Conservation (phyloP, 2,113 vertebrate species). For the Amazona guildingii region DNA sequence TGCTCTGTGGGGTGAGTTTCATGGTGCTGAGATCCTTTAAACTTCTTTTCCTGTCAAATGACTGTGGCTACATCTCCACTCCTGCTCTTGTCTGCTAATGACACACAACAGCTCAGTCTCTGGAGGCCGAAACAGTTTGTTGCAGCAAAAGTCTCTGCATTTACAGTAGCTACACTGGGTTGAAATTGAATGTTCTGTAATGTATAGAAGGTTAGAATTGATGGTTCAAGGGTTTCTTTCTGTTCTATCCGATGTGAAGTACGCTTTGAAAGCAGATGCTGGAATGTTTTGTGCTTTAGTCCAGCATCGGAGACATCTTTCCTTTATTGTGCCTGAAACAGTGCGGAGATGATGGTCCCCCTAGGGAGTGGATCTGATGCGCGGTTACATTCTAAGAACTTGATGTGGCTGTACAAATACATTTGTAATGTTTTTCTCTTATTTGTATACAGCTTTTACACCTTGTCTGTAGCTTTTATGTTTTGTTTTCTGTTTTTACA, state of each 20-base stretch:
- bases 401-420: background rate
- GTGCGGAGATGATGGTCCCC: background rate
- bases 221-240: background rate
- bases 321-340: background rate
- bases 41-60: background rate
- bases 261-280: background rate
- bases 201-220: background rate
- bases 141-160: background rate
- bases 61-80: background rate
- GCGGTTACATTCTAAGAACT: background rate
- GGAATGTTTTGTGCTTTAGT: background rate
- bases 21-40: background rate
- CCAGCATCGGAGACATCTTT: background rate
- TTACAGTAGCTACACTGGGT: background rate
- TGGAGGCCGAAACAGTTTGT: background rate
- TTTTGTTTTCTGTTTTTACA: slow-evolving; percentile 60
- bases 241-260: background rate
- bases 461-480: background rate
- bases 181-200: background rate
- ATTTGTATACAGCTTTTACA: background rate
- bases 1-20: background rate
- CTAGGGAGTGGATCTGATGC: background rate
- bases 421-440: background rate
- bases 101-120: background rate
- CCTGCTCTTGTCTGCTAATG: background rate